Conservation (phyloP, 2,888 invertebrate species). For the Ornithoptera priamus region DNA sequence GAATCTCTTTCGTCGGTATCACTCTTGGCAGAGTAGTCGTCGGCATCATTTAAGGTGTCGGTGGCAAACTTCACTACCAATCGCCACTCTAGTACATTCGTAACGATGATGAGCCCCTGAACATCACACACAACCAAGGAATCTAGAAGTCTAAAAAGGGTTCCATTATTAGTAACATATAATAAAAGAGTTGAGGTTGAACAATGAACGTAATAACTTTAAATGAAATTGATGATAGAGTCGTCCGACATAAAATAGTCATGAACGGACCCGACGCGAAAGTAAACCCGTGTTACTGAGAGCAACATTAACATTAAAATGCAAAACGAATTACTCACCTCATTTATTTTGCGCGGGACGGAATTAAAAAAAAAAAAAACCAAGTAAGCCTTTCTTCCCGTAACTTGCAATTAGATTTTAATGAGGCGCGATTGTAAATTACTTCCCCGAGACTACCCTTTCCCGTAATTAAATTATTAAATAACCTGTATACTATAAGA, state of each 20-base stretch:
- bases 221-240: not conserved
- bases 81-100: too few relatives aligned
- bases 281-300: slow-evolving; percentile 2
- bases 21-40: too few relatives aligned
- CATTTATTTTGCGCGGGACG: slow-evolving; percentile 5
- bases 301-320: slow-evolving; percentile 4
- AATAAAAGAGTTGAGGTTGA: too few relatives aligned
- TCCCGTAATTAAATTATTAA: too few relatives aligned
- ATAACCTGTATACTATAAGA: too few relatives aligned
- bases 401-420: slow-evolving; percentile 7
- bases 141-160: too few relatives aligned
- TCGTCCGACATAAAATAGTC: not conserved
- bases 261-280: slow-evolving; percentile 2
- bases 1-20: too few relatives aligned
- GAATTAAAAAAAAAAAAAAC: not conserved
- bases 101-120: too few relatives aligned
- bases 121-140: too few relatives aligned
- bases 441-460: not conserved
- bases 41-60: too few relatives aligned
- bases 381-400: not conserved
- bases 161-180: too few relatives aligned
- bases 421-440: slow-evolving; percentile 6
- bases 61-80: too few relatives aligned
- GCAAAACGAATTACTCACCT: slow-evolving; percentile 5
- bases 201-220: not conserved